phyloP scores from a whole-genome alignment of 2,797 vertebrate species.

The Anisognathus igniventris region DNA sequence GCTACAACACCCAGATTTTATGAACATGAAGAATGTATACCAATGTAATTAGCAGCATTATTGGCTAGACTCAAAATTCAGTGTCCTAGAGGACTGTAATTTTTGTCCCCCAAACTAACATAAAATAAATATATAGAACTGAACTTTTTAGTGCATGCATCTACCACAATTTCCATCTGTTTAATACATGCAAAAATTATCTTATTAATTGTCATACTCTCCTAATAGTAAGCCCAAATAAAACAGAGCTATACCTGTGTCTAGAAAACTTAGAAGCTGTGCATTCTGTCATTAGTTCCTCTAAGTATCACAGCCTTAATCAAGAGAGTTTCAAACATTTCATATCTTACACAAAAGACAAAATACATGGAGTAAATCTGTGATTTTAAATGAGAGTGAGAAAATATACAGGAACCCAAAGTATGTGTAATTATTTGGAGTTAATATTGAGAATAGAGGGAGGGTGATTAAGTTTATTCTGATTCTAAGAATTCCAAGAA shows the following conservation, averaged over 20 bases:
- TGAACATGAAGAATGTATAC: neutral
- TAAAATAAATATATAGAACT: neutral
- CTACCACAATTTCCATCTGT: neutral
- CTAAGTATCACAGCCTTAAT: neutral
- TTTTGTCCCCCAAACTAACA: neutral
- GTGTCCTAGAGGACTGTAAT: neutral
- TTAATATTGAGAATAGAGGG: neutral
- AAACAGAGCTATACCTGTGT: neutral
- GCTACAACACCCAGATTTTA: neutral
- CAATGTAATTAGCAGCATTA: neutral
- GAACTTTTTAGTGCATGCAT: neutral
- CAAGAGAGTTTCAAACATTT: neutral
- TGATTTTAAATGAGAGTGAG: neutral
- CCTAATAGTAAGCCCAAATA: neutral
- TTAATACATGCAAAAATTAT: neutral
- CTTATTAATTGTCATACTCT: neutral
- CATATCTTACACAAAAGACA: neutral
- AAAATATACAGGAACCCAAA: neutral
- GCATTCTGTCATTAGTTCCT: neutral
- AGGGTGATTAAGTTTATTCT: neutral
- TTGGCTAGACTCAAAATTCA: neutral
- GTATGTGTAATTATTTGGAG: neutral
- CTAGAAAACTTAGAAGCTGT: neutral
- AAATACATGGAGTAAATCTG: neutral
- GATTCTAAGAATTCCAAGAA: neutral